Evolutionary conservation across 2,113 vertebrate genomes (phyloP), one percentile per base, ranked within the genome.

Genomic region (Daubentonia madagascariensis): DNA sequence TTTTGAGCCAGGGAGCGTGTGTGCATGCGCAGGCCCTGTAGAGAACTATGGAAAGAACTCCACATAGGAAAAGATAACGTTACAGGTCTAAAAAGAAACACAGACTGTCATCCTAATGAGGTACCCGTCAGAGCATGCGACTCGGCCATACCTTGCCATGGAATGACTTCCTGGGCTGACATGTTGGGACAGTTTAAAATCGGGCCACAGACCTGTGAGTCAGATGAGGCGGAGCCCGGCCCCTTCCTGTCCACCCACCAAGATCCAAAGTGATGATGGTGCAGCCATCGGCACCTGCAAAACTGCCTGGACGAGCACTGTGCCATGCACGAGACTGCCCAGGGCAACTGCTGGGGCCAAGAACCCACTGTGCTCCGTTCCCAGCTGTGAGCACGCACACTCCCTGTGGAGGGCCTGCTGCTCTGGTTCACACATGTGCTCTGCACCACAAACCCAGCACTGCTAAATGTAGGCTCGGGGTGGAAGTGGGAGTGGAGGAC

Each of bases 141-240:
- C 85, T 59, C 11, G 2, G n/a, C 45, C 25, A 10, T 37, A 37
- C 28, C 17, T 13, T 37, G 48, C 43, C 13, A 0, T 1, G 22
- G 57, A 83, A 67, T 40, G 32, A 73, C 83, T 81, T 61, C 95
- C 43, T 14, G 78, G 65, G 63, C 54, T 18, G 43, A 57, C 83
- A 43, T 13, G 18, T 20, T 9, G 45, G 87, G 67, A 76, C 76
- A 50, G 45, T 73, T 73, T 75, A 43, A 43, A 80, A 93, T 76
- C 20, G 7, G 96, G 83, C 72, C 83, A 76, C 87, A 75, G 30
- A 73, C 61, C 92, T 63, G 63, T 97, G 97, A 97, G 93, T 97
- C 95, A 97, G 90, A 25, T 2, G 23, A 88, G 87, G 90, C 59
- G 95, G 90, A 22, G 87, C 90, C 2, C 35, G 32, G 89, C 63